These are phyloP conservation scores for Calosoma granatense DNA, from an alignment of 1,140 invertebrate genomes.

Conservation along the genomic window DNA sequence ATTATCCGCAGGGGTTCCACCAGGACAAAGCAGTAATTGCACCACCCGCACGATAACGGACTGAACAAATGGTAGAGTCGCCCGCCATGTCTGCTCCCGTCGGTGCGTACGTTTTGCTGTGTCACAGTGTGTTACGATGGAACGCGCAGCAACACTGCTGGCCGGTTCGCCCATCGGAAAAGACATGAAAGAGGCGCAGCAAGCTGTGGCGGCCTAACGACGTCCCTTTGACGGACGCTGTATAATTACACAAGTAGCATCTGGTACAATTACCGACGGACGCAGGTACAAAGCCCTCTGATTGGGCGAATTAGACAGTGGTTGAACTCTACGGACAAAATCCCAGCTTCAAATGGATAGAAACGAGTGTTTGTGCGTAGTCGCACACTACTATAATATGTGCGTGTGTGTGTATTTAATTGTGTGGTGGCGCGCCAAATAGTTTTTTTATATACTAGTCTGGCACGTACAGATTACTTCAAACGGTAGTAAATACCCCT, in stretches of 20 bases:
- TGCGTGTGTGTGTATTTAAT: too few species aligned
- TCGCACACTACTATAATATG: too few species aligned
- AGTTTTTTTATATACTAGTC: too few species aligned
- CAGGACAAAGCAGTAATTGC: neutral
- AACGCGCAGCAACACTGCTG: too few species aligned
- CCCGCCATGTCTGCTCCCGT: neutral
- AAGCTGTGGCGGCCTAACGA: neutral
- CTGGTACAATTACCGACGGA: neutral
- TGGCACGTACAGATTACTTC: too few species aligned
- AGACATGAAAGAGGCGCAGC: conserved; percentile 2
- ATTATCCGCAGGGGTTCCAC: neutral
- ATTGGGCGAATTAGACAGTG: neutral
- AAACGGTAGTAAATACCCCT: too few species aligned
- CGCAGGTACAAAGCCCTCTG: neutral
- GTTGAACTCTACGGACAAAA: neutral
- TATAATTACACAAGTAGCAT: conserved; percentile 4
- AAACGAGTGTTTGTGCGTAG: too few species aligned
- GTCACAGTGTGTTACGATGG: too few species aligned
- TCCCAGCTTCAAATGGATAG: too few species aligned
- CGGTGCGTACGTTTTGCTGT: neutral
- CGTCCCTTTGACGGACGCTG: neutral
- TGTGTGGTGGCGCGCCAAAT: too few species aligned
- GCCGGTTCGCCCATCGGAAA: neutral
- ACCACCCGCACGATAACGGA: conserved; percentile 5
- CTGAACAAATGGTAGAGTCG: neutral